phyloP scores from a whole-genome alignment of 2,113 vertebrate genomes.

The Petrocephalus zakoni region DNA sequence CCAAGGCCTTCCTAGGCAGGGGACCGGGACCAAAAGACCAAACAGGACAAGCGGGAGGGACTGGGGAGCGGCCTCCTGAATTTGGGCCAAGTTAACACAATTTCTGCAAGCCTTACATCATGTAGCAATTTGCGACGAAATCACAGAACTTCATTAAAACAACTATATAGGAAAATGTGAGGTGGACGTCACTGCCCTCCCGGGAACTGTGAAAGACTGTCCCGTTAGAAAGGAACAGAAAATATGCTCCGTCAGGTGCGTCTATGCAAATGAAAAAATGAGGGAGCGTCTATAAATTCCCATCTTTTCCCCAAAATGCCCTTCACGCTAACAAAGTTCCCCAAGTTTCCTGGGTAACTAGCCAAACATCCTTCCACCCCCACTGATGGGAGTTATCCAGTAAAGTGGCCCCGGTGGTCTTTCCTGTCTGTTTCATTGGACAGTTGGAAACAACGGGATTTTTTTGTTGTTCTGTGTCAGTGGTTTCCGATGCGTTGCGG shows the following conservation, averaged over 20 bases:
- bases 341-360: slow-evolving; percentile 7
- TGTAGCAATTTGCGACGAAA: neutral
- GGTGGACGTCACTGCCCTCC: neutral
- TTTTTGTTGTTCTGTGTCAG: neutral
- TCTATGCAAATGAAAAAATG: neutral
- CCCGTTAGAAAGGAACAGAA: neutral
- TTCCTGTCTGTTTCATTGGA: neutral
- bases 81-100: neutral
- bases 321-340: neutral
- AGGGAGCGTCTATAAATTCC: neutral
- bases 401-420: neutral
- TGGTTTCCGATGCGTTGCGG: neutral
- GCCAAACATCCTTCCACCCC: neutral
- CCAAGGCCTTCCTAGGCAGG: neutral
- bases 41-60: neutral
- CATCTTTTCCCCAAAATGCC: neutral
- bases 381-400: neutral
- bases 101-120: neutral
- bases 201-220: neutral
- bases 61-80: too few species aligned
- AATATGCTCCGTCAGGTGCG: neutral
- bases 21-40: neutral
- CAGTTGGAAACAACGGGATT: slow-evolving; percentile 15
- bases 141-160: neutral
- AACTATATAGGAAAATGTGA: neutral